These are phyloP conservation scores for Zaprionus capensis DNA, from an alignment of 1,140 invertebrate genomes.

Conservation along the genomic window DNA sequence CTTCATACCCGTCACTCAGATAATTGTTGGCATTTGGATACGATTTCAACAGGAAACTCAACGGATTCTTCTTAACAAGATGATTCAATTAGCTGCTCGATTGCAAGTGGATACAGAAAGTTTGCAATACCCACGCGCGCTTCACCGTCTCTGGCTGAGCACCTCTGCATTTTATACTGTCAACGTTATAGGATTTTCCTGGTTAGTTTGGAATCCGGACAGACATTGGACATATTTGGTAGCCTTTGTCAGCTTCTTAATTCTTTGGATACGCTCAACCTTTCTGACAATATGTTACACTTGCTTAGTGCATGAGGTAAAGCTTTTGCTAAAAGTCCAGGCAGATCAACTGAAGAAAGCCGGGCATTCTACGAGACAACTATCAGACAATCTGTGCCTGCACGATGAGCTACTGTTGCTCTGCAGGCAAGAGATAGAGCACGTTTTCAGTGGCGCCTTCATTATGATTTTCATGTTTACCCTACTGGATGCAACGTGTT, in stretches of 20 bases:
- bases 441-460: conserved; percentile 21
- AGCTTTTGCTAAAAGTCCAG: conserved; percentile 5
- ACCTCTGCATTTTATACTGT: background rate
- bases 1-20: background rate
- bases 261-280: background rate
- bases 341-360: background rate
- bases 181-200: background rate
- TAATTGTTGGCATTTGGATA: conserved; percentile 12
- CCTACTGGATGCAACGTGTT: conserved; percentile 9
- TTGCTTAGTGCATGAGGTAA: conserved; percentile 2
- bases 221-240: background rate
- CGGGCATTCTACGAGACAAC: background rate
- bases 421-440: background rate
- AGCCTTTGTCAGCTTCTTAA: background rate
- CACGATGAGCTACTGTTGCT: conserved; percentile 36
- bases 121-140: background rate
- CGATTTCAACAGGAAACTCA: conserved; percentile 21
- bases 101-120: conserved; percentile 14
- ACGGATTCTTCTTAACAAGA: background rate
- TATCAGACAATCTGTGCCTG: background rate
- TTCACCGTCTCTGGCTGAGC: conserved; percentile 9
- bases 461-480: conserved; percentile 4
- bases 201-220: background rate
- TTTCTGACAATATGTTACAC: conserved; percentile 20
- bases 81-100: background rate